A percentile compares a stretch with the other conserved stretches of the same genome.
These are phyloP conservation scores for Eriocheir sinensis DNA, from an alignment of 1,140 invertebrate genomes.

Conservation along the genomic window DNA sequence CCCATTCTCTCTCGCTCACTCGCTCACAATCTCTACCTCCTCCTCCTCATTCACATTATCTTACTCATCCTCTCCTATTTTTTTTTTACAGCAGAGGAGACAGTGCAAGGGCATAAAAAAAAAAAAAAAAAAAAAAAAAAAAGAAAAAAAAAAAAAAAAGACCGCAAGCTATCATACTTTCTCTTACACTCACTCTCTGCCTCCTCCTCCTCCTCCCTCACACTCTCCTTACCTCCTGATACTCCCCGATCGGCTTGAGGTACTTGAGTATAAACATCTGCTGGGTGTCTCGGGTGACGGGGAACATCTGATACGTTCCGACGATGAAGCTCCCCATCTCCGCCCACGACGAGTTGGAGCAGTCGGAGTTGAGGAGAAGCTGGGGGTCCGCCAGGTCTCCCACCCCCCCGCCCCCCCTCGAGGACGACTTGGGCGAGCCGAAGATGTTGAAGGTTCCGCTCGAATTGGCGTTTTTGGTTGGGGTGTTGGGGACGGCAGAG, in stretches of 20 bases:
- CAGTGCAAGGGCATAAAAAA: no score
- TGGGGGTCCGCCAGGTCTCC: not conserved
- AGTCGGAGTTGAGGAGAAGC: constrained; percentile 72
- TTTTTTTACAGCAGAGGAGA: no score
- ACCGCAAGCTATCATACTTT: no score
- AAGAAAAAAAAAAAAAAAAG: no score
- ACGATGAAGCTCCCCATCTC: constrained; percentile 94
- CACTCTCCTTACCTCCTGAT: constrained; percentile 90
- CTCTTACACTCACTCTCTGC: not conserved
- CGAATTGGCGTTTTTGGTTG: constrained; percentile 54
- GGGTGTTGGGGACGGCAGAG: not conserved
- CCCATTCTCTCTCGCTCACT: no score
- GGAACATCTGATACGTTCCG: constrained; percentile 92
- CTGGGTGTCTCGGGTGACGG: constrained; percentile 91
- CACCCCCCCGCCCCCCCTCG: not conserved
- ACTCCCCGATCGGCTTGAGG: constrained; percentile 96
- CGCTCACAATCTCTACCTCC: no score
- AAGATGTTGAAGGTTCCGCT: constrained; percentile 71
- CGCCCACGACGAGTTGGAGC: constrained; percentile 92
- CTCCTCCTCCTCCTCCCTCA: no score
- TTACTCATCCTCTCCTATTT: no score
- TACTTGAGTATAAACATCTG: constrained; percentile 96
- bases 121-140: no score
- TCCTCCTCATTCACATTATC: no score
- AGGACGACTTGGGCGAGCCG: constrained; percentile 58